Evolutionary conservation across 2,113 vertebrate species (phyloP).

Genomic region (Xyliphius kryptos): DNA sequence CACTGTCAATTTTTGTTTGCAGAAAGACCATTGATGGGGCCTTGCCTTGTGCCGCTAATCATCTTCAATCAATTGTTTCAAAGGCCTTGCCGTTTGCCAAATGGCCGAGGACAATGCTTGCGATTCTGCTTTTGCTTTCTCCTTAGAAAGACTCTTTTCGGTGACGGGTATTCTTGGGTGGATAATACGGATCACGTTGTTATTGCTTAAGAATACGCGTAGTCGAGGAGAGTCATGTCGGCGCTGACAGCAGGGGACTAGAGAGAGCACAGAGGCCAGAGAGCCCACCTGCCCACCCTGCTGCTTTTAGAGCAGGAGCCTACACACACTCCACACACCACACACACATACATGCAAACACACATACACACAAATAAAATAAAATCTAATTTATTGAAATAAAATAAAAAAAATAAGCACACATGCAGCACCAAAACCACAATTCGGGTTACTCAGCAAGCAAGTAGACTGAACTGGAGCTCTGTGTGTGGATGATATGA

Average conservation of each 20-base stretch:
- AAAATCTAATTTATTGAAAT: not conserved
- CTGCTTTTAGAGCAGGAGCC: constrained; percentile 30
- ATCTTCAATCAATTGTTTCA: constrained; percentile 66
- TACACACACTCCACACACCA: constrained; percentile 16
- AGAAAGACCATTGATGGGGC: constrained; percentile 70
- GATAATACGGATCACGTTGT: constrained; percentile 99
- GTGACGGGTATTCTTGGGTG: constrained; percentile 99
- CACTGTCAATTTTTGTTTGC: constrained; percentile 69
- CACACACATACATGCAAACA: constrained; percentile 20
- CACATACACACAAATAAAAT: not conserved
- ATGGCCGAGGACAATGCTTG: constrained; percentile 50
- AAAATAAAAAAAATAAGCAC: not conserved
- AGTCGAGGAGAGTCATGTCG: constrained; percentile 99
- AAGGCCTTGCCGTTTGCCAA: constrained; percentile 47
- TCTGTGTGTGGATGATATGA: constrained; percentile 33
- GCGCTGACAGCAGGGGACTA: constrained; percentile 62
- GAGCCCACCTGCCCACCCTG: constrained; percentile 45
- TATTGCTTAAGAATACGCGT: constrained; percentile 99
- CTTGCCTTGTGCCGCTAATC: constrained; percentile 59
- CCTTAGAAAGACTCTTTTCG: constrained; percentile 90
- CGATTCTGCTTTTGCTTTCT: constrained; percentile 52
- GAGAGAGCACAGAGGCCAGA: constrained; percentile 46
- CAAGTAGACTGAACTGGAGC: constrained; percentile 34
- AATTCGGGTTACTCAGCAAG: constrained; percentile 36
- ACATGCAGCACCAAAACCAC: constrained; percentile 19